Conservation (phyloP, 1,140 invertebrate genomes). For the Helicorthomorpha holstii region DNA sequence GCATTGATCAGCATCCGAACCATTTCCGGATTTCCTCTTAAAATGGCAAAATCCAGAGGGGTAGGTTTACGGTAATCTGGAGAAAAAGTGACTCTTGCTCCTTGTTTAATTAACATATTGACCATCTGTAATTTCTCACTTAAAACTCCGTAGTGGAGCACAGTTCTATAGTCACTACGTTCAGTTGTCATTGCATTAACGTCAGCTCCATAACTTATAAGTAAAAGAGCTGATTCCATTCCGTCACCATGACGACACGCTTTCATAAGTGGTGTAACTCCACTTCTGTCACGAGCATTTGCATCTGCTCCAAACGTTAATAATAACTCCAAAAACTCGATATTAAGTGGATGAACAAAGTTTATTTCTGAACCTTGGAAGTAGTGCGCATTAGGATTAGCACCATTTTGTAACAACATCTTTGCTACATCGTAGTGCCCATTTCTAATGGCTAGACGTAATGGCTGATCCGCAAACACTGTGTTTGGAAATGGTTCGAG, state of each 20-base stretch:
- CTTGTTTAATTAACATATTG: slow-evolving; percentile 62
- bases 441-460: slow-evolving; percentile 65
- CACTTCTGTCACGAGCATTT: slow-evolving; percentile 63
- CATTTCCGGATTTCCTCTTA: slow-evolving; percentile 57
- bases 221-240: slow-evolving; percentile 51
- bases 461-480: slow-evolving; percentile 45
- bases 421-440: slow-evolving; percentile 55
- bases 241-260: slow-evolving; percentile 31
- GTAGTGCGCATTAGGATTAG: slow-evolving; percentile 43
- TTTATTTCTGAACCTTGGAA: slow-evolving; percentile 84
- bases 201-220: slow-evolving; percentile 60
- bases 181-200: slow-evolving; percentile 64
- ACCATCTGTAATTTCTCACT: slow-evolving; percentile 59
- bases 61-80: slow-evolving; percentile 58
- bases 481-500: slow-evolving; percentile 16
- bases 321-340: slow-evolving; percentile 61
- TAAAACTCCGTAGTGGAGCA: slow-evolving; percentile 71
- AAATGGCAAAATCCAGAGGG: slow-evolving; percentile 62
- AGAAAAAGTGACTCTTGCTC: slow-evolving; percentile 47
- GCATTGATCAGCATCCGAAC: slow-evolving; percentile 30
- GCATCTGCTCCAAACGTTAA: slow-evolving; percentile 68
- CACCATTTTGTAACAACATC: slow-evolving; percentile 47
- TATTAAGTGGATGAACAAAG: slow-evolving; percentile 52
- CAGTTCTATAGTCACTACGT: slow-evolving; percentile 60
- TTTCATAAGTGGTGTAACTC: slow-evolving; percentile 74